Evolutionary conservation across 2,888 invertebrate species (phyloP).

Genomic region (Noctua fimbriata): DNA sequence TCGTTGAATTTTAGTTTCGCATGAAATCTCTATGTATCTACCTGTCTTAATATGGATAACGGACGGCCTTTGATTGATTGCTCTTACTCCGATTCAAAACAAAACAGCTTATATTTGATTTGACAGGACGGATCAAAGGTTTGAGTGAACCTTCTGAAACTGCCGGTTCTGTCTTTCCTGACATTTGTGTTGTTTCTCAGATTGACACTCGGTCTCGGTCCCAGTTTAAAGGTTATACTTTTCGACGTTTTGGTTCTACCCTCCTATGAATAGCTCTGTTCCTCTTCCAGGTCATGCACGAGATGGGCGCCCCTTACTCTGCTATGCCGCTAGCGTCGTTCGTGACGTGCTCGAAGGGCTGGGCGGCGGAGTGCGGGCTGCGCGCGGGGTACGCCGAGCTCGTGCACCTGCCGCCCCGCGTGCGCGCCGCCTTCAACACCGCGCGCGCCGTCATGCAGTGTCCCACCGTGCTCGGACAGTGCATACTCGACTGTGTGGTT

Average conservation of each 20-base stretch:
- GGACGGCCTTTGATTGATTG: neutral
- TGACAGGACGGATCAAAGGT: neutral
- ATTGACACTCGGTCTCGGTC: neutral
- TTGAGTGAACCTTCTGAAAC: neutral
- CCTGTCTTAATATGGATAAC: neutral
- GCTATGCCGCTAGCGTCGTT: conserved; percentile 97
- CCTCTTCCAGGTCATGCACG: conserved; percentile 91
- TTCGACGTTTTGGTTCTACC: neutral
- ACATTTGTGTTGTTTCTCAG: neutral
- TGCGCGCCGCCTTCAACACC: conserved; percentile 93
- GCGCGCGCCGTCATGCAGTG: conserved; percentile 97
- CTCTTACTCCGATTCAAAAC: neutral
- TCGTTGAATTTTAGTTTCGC: neutral
- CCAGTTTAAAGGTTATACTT: neutral
- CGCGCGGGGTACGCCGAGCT: conserved; percentile 97
- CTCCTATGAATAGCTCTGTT: too few species aligned
- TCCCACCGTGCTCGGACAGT: conserved; percentile 97
- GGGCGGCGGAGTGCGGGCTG: conserved; percentile 97
- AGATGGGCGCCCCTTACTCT: conserved; percentile 96
- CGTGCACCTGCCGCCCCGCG: conserved; percentile 94
- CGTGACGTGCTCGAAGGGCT: conserved; percentile 98
- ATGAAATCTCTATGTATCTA: neutral
- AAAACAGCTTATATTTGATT: neutral
- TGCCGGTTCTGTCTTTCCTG: neutral
- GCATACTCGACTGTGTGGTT: conserved; percentile 94